phyloP scores from a whole-genome alignment of 2,113 vertebrate genomes.

The Caloenas nicobarica region DNA sequence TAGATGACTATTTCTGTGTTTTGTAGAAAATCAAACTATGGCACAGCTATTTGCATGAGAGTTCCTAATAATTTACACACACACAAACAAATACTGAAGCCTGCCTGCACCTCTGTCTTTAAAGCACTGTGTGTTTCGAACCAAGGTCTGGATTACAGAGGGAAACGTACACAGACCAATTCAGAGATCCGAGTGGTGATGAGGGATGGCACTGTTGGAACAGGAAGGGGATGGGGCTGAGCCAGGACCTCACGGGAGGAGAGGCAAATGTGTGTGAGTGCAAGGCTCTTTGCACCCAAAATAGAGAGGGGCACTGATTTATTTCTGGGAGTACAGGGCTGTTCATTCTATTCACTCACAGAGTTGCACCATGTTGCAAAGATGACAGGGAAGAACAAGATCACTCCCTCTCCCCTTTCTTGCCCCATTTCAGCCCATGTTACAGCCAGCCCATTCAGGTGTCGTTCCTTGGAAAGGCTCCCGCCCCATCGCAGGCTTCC shows the following conservation, averaged over 20 bases:
- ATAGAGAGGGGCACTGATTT: neutral
- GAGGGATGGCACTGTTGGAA: neutral
- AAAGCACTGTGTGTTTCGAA: neutral
- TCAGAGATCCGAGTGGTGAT: neutral
- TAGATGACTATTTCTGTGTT: neutral
- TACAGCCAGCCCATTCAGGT: neutral
- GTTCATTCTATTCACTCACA: neutral
- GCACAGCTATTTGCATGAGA: neutral
- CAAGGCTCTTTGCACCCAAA: neutral
- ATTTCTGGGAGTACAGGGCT: neutral
- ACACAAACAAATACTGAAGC: neutral
- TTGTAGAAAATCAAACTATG: neutral
- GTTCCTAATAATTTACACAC: neutral
- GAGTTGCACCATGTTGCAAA: rapidly evolving
- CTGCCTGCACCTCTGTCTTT: neutral
- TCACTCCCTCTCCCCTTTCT: neutral
- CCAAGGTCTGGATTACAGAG: neutral
- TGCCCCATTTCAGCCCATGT: neutral
- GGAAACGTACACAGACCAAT: neutral
- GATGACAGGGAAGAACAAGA: neutral
- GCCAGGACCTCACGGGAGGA: rapidly evolving
- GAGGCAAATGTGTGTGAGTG: neutral
- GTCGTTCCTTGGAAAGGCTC: neutral
- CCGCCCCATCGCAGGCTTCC: neutral
- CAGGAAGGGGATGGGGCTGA: neutral